Evolutionary conservation across 37 sponge, comb jelly and placozoan genomes (phyloP).

Genomic region (Petrosia ficiformis): DNA sequence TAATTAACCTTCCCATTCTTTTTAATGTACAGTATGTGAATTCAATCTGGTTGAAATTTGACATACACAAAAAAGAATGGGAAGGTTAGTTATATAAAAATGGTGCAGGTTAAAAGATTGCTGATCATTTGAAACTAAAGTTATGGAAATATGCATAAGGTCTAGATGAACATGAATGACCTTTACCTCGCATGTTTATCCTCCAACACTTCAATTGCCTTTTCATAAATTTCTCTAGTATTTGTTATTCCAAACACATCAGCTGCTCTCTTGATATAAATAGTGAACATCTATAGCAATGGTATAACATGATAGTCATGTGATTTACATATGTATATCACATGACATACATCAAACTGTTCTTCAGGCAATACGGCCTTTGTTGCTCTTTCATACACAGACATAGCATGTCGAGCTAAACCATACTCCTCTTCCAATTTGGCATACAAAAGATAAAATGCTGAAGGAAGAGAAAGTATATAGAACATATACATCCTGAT

Average conservation of each 20-base stretch:
- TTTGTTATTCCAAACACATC: constrained; percentile 89
- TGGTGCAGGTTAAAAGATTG: too few species aligned
- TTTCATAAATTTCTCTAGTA: constrained; percentile 98
- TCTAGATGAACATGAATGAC: neutral
- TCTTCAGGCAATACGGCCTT: constrained; percentile 76
- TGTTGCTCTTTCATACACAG: constrained; percentile 96
- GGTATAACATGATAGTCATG: neutral
- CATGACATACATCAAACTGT: constrained; percentile 70
- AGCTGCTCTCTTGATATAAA: constrained; percentile 93
- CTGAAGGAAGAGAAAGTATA: constrained; percentile 20
- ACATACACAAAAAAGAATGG: too few species aligned
- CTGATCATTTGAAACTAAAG: constrained; percentile 9
- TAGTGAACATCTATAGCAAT: constrained; percentile 79
- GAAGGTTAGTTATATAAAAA: too few species aligned
- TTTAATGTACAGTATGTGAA: too few species aligned
- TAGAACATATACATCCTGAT: neutral
- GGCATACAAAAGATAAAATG: constrained; percentile 91
- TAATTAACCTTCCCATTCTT: too few species aligned
- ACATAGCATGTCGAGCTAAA: constrained; percentile 95
- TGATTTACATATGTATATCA: neutral
- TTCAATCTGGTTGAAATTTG: too few species aligned
- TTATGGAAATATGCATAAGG: neutral
- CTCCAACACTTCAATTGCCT: constrained; percentile 88
- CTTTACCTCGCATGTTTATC: constrained; percentile 75
- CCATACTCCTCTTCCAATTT: constrained; percentile 97